These are phyloP conservation scores for Drosophila histrio DNA, from an alignment of 2,888 invertebrate species.

Conservation along the genomic window DNA sequence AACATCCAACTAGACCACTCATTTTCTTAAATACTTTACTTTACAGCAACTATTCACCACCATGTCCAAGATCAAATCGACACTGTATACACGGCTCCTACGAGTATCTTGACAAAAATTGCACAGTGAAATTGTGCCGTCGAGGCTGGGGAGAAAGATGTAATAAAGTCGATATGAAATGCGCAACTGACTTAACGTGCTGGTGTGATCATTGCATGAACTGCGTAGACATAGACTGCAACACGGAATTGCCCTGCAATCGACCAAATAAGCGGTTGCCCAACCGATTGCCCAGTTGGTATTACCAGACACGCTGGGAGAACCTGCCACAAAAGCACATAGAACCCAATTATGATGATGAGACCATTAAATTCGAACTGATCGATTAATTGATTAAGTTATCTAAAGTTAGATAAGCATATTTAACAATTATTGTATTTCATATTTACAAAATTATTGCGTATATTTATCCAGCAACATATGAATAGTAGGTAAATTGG, in stretches of 20 bases:
- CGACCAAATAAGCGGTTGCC: slow-evolving; percentile 14
- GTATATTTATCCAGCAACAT: not conserved
- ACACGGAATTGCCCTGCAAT: not conserved
- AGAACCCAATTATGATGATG: slow-evolving; percentile 30
- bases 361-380: not conserved
- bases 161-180: not conserved
- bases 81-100: not conserved
- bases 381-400: not conserved
- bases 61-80: no score
- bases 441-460: not conserved
- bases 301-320: not conserved
- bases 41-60: not conserved
- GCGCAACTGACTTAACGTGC: not conserved
- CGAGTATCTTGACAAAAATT: not conserved
- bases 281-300: slow-evolving; percentile 27
- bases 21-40: not conserved
- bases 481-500: not conserved
- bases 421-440: not conserved
- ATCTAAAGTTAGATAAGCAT: not conserved
- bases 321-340: slow-evolving; percentile 2
- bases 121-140: not conserved
- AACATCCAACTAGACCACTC: not conserved
- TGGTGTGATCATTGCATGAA: not conserved
- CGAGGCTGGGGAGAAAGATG: not conserved
- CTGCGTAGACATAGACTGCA: slow-evolving; percentile 6